Evolutionary conservation across 2,888 invertebrate genomes (phyloP).

Genomic region (Macropis europaea): DNA sequence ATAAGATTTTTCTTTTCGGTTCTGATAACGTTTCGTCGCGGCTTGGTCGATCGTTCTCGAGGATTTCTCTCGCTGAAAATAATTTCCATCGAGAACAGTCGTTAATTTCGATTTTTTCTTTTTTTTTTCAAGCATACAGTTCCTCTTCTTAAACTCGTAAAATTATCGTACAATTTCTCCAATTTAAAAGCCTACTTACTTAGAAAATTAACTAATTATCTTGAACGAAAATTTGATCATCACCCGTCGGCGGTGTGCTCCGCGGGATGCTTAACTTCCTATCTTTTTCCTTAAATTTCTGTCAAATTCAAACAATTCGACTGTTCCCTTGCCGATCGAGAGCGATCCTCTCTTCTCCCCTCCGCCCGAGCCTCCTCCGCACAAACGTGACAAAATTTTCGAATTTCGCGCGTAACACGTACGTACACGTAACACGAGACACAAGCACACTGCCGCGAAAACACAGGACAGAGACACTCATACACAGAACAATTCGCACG

Average conservation of each 20-base stretch:
- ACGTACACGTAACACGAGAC: background rate
- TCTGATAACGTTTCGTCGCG: background rate
- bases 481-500: constrained; percentile 5
- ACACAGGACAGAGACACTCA: constrained; percentile 4
- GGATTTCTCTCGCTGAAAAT: background rate
- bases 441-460: constrained; percentile 9
- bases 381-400: constrained; percentile 13
- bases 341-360: background rate
- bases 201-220: too few relatives aligned
- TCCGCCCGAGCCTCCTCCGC: background rate
- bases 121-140: background rate
- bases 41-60: constrained; percentile 5
- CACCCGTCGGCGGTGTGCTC: too few relatives aligned
- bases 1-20: background rate
- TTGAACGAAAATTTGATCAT: background rate
- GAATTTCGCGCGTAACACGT: background rate
- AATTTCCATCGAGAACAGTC: background rate
- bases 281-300: background rate
- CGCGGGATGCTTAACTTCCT: too few relatives aligned
- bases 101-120: background rate
- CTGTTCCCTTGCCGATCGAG: background rate
- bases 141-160: background rate
- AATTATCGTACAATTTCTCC: too few relatives aligned
- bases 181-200: too few relatives aligned
- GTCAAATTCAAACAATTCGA: background rate